phyloP scores from a whole-genome alignment of 2,888 invertebrate genomes.

The Myopa testacea region DNA sequence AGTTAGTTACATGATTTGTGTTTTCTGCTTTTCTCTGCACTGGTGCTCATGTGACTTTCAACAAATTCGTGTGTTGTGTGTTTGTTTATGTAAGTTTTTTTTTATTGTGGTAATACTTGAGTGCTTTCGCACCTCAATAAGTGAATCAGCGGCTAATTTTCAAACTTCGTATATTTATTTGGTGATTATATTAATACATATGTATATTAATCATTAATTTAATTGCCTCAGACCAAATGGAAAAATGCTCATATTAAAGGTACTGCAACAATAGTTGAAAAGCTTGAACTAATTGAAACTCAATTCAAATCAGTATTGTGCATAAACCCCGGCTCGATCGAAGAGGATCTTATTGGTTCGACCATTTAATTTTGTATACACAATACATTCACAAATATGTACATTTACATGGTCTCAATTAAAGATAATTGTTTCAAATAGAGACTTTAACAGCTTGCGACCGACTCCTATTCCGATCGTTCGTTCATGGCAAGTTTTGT shows the following conservation, averaged over 20 bases:
- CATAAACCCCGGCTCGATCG: no score
- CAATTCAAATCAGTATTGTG: no score
- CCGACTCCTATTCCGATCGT: not conserved
- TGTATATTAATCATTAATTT: not conserved
- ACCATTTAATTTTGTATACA: not conserved
- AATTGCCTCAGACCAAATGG: no score
- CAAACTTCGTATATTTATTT: not conserved
- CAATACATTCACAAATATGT: not conserved
- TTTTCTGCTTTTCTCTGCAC: slow-evolving; percentile 14
- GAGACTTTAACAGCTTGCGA: not conserved
- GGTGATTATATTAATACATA: not conserved
- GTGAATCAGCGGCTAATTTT: slow-evolving; percentile 3
- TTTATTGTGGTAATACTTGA: slow-evolving; percentile 14
- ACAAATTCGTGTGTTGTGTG: not conserved
- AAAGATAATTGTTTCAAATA: slow-evolving; percentile 4
- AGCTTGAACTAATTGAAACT: no score
- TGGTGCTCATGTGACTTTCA: slow-evolving; percentile 24
- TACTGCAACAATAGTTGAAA: no score
- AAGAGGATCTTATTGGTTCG: no score
- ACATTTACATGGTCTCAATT: not conserved
- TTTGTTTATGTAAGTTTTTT: slow-evolving; percentile 7
- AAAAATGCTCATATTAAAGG: no score
- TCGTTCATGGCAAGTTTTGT: no score
- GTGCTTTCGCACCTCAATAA: slow-evolving; percentile 18
- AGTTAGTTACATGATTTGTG: not conserved